Evolutionary conservation across 2,888 invertebrate genomes (phyloP), one percentile per base, ranked within the genome.

Genomic region (Pachymerium ferrugineum): DNA sequence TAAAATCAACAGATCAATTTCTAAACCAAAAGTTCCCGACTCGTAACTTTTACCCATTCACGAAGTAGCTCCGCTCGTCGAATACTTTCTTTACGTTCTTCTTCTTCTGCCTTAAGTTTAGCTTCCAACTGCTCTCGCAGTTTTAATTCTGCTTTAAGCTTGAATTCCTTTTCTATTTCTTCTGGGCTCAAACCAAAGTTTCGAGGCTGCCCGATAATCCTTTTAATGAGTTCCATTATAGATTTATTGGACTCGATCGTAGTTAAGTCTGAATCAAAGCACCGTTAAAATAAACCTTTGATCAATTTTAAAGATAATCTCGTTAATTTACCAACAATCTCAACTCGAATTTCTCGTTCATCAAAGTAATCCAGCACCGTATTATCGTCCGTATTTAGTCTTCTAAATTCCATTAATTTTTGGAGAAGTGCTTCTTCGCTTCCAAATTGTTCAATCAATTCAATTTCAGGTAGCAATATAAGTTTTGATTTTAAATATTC

Each of bases 131-230:
- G 35, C n/a, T 71, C 19, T 12, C 29, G 8, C 10, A 30, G 29
- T 30, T 10, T 2, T 29, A 28, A 29, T 69, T 69, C 69, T 2
- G 69, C 19, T 19, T 69, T 69, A 5, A 30, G 4, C 29, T 19
- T 1, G 6, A 31, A 2, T 6, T n/a, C 12, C 29, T 29, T 19
- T 69, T 33, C 33, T 2, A 12, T 16, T 19, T 69, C 69, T 69
- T 30, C 69, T 6, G 69, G 30, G 19, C 31, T 19, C 19, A 69
- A 77, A 85, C 87, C 87, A 81, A 89, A 90, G 77, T 87, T 86
- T 78, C 86, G 85, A 6, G 89, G 86, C 72, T 84, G 81, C 29
- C 89, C 89, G 81, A 89, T 85, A 33, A 86, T 83, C 76, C 86
- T 81, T 73, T 86, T 82, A 3, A 89, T 86, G 42, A 85, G 85